Evolutionary conservation across 2,888 invertebrate genomes (phyloP), one percentile per base, ranked within the genome.

Genomic region (Drosophila yooni): DNA sequence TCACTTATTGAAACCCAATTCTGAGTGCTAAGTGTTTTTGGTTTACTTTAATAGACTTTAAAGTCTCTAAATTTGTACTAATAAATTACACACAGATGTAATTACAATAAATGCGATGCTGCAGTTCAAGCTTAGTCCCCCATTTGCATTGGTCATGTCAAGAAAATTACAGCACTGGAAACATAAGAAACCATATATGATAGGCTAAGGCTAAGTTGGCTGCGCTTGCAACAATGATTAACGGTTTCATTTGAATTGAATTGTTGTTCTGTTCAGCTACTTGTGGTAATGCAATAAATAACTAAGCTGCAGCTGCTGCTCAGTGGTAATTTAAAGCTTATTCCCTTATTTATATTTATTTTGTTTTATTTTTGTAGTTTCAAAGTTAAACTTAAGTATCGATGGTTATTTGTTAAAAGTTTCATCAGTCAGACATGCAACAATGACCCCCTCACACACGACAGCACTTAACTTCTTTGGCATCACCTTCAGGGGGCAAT

Each of bases 401-500:
- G 83, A 83, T 82, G 72, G 70, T 46, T 57, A 51, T 73, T 73
- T 73, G 73, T 53, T 38, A 67, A 53, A 31, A 62, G 69, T 76
- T 77, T 59, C 74, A 59, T 73, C 76, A 67, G 58, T 73, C 53
- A 70, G 59, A 29, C 65, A 40, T 46, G 59, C 62, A 53, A 68
- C 72, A 73, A 71, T 71, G 60, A 40, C 33, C 18, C 51, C 21
- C 38, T 43, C 62, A 68, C 58, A 58, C 61, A 54, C 57, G 61
- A 73, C 58, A 68, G 73, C 74, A 62, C 61, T 78, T 78, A 78
- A 61, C 78, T 74, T 63, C 68, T 66, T 70, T 46, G 75, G 63
- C 70, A 74, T 57, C 57, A 78, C 81, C 76, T 79, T 84, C 43
- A n/a, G 36, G 68, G 34, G 70, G 79, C 84, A 79, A 85, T 85